Evolutionary conservation across 2,888 invertebrate genomes (phyloP), one percentile per base, ranked within the genome.

Genomic region (Zonitis immaculata): DNA sequence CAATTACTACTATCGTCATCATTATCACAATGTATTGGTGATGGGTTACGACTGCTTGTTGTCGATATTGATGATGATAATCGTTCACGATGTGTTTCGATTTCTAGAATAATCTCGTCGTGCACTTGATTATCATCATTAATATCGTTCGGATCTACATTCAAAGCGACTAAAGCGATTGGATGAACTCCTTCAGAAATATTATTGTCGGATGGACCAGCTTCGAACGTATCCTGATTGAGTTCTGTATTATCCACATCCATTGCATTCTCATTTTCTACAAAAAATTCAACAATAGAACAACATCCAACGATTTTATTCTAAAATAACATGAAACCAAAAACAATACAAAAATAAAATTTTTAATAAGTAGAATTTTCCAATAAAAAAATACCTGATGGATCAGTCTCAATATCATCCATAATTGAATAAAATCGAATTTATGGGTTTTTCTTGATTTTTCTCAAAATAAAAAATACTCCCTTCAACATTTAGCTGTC

Each of bases 221-320:
- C 42, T 12, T 46, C 39, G 1, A 28, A 44, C n/a, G 49, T 44
- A 42, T 44, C 44, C 28, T 47, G 35, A 39, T 46, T 44, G 11
- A 16, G 28, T 14, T 52, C 47, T 20, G 48, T 14, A 22, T 30
- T 27, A 42, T 60, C 60, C 35, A 60, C 51, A 28, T 61, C 60
- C 60, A 61, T 61, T 28, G 53, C 57, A 52, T 56, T 59, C 49
- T 57, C 60, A 45, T 51, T 54, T 9, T 28, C 47, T 42, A 32
- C 20, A 44, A 44, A 39, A 39, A 18, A 39, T 18, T 18, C 18
- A 39, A 28, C 44, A 44, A 44, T 26, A 18, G 39, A 39, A 39
- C 39, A 39, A 39, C 11, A 18, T 18, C 39, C 39, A 39, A 16
- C 9, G 18, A 18, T 11, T 26, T 39, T 20, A 39, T 20, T 39